Base-by-base conservation (phyloP, 2,797 vertebrate species). In the Perodicticus potto region DNA sequence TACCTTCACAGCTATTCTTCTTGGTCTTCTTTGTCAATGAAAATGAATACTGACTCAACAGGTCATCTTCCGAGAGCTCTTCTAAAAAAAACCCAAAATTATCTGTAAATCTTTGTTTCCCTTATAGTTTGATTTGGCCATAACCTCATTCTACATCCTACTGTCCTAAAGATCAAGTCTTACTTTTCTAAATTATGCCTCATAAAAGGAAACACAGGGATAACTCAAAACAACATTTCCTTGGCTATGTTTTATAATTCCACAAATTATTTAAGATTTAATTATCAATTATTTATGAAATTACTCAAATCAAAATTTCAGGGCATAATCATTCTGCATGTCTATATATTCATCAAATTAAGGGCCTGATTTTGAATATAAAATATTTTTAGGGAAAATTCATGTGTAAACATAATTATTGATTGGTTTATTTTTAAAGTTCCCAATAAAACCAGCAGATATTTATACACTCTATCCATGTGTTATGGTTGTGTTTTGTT, bases 11-110 rank as follows among this genome's bases (percentile, higher is more conserved):
- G 43, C n/a, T 67, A 12, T 98, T 98, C 55, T 96, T 84, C 96
- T 98, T 99, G 63, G 93, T 53, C 96, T 99, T 99, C 98, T 99
- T 99, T 45, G 97, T 94, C 86, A 94, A 97, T 70, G 98, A 98
- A 95, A 98, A 96, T 0, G 98, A 99, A 97, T 99, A 99, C 95
- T 99, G 99, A 92, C 97, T 98, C 95, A 99, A 96, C 43, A 99
- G 97, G 12, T 99, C 99, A 78, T 98, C 98, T 93, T 99, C 99
- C 0, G 99, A 99, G 14, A 99, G 22, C 0, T 98, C 98, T 88
- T 99, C 99, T 99, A 91, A 91, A 96, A 22, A 97, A 97, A 96
- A 14, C 49, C 49, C 29, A 97, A 37, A 96, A 96, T 91, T 70
- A 55, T 25, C 45, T 83, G 3, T 89, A 32, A 92, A 34, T 40